phyloP scores from a whole-genome alignment of 2,113 vertebrate genomes.

The Corydoras maculifer region DNA sequence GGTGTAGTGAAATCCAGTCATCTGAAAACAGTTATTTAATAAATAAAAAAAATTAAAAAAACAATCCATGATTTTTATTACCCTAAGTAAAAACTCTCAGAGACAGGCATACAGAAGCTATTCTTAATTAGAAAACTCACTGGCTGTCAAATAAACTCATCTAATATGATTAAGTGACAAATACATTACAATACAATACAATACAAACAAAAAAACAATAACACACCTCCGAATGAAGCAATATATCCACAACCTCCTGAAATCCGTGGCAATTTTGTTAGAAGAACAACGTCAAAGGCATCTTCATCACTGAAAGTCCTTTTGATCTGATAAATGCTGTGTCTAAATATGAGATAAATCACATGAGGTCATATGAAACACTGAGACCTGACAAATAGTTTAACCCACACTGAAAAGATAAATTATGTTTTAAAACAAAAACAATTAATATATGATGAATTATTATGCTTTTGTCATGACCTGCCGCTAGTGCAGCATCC shows the following conservation, averaged over 20 bases:
- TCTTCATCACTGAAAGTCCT: not conserved
- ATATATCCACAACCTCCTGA: conserved; percentile 48
- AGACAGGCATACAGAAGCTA: too few species aligned
- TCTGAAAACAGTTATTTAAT: conserved; percentile 18
- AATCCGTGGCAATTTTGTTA: conserved; percentile 44
- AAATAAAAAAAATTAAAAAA: not conserved
- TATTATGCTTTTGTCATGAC: too few species aligned
- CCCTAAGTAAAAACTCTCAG: not conserved
- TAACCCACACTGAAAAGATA: too few species aligned
- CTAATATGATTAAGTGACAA: too few species aligned
- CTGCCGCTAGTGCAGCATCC: too few species aligned
- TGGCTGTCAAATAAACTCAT: too few species aligned
- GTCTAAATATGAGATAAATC: conserved; percentile 11
- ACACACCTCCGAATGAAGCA: conserved; percentile 39
- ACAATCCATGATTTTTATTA: not conserved
- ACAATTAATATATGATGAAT: too few species aligned
- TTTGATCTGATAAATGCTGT: conserved; percentile 27
- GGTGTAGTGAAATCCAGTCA: conserved; percentile 41
- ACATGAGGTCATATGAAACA: not conserved
- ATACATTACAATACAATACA: too few species aligned
- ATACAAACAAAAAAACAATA: too few species aligned
- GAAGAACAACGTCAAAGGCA: conserved; percentile 22
- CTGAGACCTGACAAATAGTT: too few species aligned
- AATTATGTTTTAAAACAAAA: too few species aligned
- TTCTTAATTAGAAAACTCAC: too few species aligned